Evolutionary conservation across 2,113 vertebrate genomes (phyloP).

Genomic region (Natator depressus): DNA sequence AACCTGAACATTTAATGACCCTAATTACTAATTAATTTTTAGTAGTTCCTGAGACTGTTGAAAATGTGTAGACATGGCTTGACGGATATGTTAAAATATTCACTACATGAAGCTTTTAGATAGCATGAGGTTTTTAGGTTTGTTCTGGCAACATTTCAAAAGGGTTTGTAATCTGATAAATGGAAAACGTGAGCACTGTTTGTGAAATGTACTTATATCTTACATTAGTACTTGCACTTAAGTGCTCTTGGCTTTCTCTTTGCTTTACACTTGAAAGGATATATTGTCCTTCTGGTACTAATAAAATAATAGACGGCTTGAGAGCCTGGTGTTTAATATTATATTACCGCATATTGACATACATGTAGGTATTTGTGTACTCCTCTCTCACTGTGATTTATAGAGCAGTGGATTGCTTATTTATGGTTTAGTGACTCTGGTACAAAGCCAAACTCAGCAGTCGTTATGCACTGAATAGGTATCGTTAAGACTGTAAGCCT

Average conservation of each 20-base stretch:
- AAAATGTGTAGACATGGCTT: background rate
- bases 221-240: rapidly evolving
- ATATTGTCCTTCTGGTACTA: background rate
- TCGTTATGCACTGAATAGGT: background rate
- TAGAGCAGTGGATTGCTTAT: background rate
- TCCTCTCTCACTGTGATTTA: rapidly evolving
- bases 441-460: background rate
- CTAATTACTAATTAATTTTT: background rate
- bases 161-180: background rate
- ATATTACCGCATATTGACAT: rapidly evolving
- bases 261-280: background rate
- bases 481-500: background rate
- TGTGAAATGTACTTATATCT: rapidly evolving
- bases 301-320: background rate
- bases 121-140: background rate
- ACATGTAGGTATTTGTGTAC: background rate
- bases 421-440: background rate
- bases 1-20: background rate
- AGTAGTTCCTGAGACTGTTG: background rate
- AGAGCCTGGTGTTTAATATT: rapidly evolving
- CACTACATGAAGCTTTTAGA: background rate
- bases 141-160: conserved; percentile 37
- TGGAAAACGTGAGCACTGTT: background rate
- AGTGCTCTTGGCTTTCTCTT: background rate
- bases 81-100: conserved; percentile 6